Base-by-base conservation (phyloP, 2,113 vertebrate genomes). In the Tragelaphus strepsiceros region DNA sequence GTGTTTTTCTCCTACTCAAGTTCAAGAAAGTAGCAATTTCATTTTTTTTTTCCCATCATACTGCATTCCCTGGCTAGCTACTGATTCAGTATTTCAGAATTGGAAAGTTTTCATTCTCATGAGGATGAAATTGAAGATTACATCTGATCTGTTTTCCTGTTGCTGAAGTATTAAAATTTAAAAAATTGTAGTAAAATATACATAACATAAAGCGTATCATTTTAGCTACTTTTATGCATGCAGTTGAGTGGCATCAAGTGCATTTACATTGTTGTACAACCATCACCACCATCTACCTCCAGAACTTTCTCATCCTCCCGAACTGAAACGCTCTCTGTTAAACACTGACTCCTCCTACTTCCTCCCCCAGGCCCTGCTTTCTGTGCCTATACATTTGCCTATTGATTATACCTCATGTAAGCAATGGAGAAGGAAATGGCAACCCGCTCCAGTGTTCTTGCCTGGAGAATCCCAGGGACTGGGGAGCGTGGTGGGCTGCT, bases 11-110 rank as follows among this genome's bases (percentile, higher is more conserved):
- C 86, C 54, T 61, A 9, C 15, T 35, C 35, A 22, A 88, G 56
- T 78, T 97, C 91, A 59, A 90, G 80, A 91, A 97, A 97, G 94
- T 35, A 54, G 16, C 43, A 13, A 21, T 77, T 96, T 92, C 80
- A n/a, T 22, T 53, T 59, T 24, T 5, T 6, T 3, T 0, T 2
- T 13, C 54, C 19, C 21, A 74, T 9, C 32, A 49, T 61, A 6
- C 61, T 51, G 8, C 11, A 4, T 77, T 82, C 46, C 92, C 35
- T 56, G 56, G 30, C 58, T 61, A 19, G 51, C 89, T 43, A 74
- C 78, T 80, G 82, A 96, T 54, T 93, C 39, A 64, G 30, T 43
- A 22, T 53, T 54, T 90, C 59, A 35, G 83, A 71, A 21, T 9
- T 7, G 39, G 87, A 24, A 15, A 71, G 43, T 43, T 24, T 88